Conservation (phyloP, 2,797 vertebrate genomes). For the Bucorvus abyssinicus region DNA sequence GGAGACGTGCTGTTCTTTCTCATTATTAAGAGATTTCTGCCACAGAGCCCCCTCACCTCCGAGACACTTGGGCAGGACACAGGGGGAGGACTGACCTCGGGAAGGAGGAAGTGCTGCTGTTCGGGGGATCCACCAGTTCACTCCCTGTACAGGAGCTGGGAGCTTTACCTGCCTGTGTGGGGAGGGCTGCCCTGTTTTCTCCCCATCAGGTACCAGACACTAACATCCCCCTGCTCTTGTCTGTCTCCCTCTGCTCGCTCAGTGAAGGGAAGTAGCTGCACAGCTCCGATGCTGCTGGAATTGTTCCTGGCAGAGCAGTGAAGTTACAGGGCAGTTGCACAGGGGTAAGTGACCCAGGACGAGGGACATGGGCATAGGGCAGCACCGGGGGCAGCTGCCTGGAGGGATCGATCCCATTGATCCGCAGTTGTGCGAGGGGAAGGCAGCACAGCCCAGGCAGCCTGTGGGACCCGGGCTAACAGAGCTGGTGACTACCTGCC, state of each 20-base stretch:
- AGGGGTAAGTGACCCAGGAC: background rate
- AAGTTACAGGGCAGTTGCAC: background rate
- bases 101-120: background rate
- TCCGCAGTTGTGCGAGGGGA: rapidly evolving
- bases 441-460: background rate
- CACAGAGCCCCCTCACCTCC: background rate
- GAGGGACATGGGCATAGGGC: rapidly evolving
- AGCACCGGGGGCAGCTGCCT: background rate
- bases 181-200: background rate
- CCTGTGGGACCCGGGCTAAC: background rate
- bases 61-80: background rate
- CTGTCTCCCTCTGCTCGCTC: background rate
- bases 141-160: background rate
- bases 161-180: background rate
- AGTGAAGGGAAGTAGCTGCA: background rate
- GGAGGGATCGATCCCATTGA: background rate
- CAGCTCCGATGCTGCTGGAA: background rate
- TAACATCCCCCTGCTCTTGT: background rate
- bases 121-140: background rate
- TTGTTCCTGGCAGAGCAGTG: background rate
- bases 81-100: background rate
- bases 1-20: conserved; percentile 63
- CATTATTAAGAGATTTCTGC: conserved; percentile 2
- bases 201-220: background rate
- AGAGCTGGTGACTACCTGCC: background rate